Evolutionary conservation across 2,888 invertebrate genomes (phyloP).

Genomic region (Thecocarcelia acutangulata): DNA sequence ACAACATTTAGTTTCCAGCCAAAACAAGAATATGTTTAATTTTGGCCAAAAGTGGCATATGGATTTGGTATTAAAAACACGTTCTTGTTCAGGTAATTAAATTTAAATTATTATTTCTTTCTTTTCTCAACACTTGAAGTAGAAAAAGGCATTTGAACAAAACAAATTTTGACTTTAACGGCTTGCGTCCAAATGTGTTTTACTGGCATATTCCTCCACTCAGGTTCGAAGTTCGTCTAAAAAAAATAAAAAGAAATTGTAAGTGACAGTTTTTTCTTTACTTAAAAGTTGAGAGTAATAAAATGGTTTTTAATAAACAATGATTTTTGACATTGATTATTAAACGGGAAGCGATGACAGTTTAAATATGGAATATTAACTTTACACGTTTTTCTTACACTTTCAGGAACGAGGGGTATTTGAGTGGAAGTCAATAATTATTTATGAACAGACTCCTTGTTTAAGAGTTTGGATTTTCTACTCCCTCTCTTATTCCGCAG

Average conservation of each 20-base stretch:
- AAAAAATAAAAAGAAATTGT: not conserved
- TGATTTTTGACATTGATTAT: too few species aligned
- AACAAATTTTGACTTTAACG: conserved; percentile 2
- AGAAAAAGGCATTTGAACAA: not conserved
- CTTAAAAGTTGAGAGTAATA: too few species aligned
- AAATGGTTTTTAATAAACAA: too few species aligned
- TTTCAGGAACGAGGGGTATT: too few species aligned
- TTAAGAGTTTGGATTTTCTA: too few species aligned
- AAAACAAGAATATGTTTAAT: conserved; percentile 7
- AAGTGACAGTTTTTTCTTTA: too few species aligned
- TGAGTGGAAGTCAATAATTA: too few species aligned
- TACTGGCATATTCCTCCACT: not conserved
- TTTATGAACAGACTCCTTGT: too few species aligned
- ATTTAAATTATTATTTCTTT: conserved; percentile 46
- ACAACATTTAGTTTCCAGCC: not conserved
- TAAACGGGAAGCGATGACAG: too few species aligned
- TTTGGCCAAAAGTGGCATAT: conserved; percentile 44
- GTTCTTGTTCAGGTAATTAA: conserved; percentile 47
- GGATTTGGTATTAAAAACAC: conserved; percentile 52
- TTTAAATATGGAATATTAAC: too few species aligned
- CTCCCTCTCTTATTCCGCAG: too few species aligned
- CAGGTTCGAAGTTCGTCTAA: not conserved
- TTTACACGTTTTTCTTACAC: too few species aligned
- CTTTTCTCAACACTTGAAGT: not conserved
- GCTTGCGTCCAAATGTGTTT: conserved; percentile 6